Evolutionary conservation across 2,797 vertebrate genomes (phyloP).

Genomic region (Labroides dimidiatus): DNA sequence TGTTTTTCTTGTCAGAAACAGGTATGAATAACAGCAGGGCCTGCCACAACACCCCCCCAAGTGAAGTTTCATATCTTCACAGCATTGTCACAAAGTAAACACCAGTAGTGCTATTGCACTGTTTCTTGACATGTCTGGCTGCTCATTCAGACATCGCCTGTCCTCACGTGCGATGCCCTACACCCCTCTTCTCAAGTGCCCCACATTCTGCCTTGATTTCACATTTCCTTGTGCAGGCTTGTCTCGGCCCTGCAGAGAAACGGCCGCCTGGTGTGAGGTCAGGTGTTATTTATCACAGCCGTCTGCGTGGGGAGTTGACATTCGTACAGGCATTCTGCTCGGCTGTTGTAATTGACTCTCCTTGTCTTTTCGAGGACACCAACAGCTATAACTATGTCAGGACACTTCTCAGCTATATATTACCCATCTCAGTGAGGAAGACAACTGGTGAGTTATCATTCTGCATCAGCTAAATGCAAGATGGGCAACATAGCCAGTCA

Average conservation of each 20-base stretch:
- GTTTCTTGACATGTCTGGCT: conserved; percentile 64
- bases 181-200: conserved; percentile 69
- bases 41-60: conserved; percentile 71
- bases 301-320: conserved; percentile 85
- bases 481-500: conserved; percentile 62
- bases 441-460: conserved; percentile 93
- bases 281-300: conserved; percentile 87
- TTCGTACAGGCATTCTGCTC: conserved; percentile 81
- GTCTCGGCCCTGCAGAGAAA: conserved; percentile 76
- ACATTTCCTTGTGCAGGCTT: conserved; percentile 77
- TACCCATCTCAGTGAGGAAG: conserved; percentile 86
- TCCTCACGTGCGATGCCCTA: conserved; percentile 67
- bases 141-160: conserved; percentile 74
- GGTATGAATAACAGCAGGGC: conserved; percentile 80
- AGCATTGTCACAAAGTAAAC: conserved; percentile 69
- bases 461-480: conserved; percentile 79
- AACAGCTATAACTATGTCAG: conserved; percentile 92
- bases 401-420: conserved; percentile 91
- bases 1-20: conserved; percentile 79
- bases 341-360: conserved; percentile 89
- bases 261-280: conserved; percentile 81
- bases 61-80: conserved; percentile 75
- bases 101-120: conserved; percentile 60
- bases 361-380: conserved; percentile 91
- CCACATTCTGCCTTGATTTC: conserved; percentile 77